These are phyloP conservation scores for Sitophilus oryzae DNA, from an alignment of 1,140 invertebrate genomes.

Conservation along the genomic window DNA sequence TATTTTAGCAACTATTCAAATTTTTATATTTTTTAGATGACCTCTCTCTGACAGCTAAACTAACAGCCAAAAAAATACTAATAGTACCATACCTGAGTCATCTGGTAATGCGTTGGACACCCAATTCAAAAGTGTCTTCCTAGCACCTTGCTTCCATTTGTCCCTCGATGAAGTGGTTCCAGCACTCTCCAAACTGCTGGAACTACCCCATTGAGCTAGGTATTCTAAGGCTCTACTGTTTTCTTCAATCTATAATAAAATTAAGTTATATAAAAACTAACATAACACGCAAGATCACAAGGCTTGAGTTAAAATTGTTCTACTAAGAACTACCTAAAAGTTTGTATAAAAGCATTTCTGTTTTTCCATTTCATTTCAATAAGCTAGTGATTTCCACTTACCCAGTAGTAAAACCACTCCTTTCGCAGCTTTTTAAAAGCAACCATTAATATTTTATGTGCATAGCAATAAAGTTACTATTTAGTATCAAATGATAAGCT, in stretches of 20 bases:
- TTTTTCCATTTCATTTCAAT: neutral
- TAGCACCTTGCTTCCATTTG: slow-evolving; percentile 80
- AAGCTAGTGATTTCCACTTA: slow-evolving; percentile 4
- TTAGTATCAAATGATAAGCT: no score
- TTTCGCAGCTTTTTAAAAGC: slow-evolving; percentile 33
- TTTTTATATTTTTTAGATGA: no score
- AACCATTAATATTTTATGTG: slow-evolving; percentile 13
- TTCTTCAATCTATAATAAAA: slow-evolving; percentile 79
- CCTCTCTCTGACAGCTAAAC: no score
- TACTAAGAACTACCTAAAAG: no score
- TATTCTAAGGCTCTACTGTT: slow-evolving; percentile 86
- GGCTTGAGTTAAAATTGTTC: no score
- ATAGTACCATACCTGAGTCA: slow-evolving; percentile 49
- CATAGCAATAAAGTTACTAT: no score
- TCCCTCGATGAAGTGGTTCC: slow-evolving; percentile 64
- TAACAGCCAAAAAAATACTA: no score
- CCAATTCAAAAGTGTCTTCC: slow-evolving; percentile 90
- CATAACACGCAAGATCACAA: no score
- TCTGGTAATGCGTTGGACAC: slow-evolving; percentile 89
- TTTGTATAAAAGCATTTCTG: no score
- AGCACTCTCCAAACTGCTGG: slow-evolving; percentile 71
- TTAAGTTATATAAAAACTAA: no score
- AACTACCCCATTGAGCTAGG: slow-evolving; percentile 73
- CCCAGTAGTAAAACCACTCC: slow-evolving; percentile 7
- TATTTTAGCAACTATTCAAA: neutral